Evolutionary conservation across 1,140 invertebrate genomes (phyloP).

Genomic region (Hycleus cichorii): DNA sequence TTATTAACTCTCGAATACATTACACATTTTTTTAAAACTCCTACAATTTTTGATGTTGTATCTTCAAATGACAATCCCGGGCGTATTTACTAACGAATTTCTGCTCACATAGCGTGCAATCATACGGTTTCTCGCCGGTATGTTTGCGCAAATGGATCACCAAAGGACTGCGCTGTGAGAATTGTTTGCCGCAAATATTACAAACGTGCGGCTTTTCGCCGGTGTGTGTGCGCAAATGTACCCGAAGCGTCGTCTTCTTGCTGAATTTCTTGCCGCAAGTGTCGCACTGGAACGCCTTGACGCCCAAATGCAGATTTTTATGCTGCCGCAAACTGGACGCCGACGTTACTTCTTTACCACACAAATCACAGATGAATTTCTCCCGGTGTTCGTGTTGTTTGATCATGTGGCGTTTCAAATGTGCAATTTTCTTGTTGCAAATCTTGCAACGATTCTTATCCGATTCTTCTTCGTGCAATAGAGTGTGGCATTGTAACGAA

Average conservation of each 20-base stretch:
- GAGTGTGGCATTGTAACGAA: constrained; percentile 10
- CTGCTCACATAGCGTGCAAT: constrained; percentile 40
- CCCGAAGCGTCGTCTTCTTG: constrained; percentile 1
- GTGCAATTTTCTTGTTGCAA: too few species aligned
- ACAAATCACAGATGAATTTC: constrained; percentile 50
- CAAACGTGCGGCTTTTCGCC: constrained; percentile 16
- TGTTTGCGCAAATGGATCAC: constrained; percentile 40
- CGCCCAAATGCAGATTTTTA: constrained; percentile 57
- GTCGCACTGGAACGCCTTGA: constrained; percentile 63
- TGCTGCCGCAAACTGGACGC: constrained; percentile 60
- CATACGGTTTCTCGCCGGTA: constrained; percentile 48
- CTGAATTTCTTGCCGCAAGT: constrained; percentile 55
- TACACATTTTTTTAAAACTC: not conserved
- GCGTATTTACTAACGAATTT: not conserved
- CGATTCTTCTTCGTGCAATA: constrained; percentile 8
- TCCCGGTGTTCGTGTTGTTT: too few species aligned
- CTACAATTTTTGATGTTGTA: not conserved
- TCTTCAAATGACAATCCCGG: not conserved
- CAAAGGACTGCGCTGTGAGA: constrained; percentile 18
- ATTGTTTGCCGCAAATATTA: constrained; percentile 20
- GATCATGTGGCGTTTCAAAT: too few species aligned
- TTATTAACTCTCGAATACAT: too few species aligned
- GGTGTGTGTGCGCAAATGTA: constrained; percentile 8
- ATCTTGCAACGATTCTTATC: not conserved
- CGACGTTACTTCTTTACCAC: constrained; percentile 66